Base-by-base conservation (phyloP, 2,888 invertebrate species). In the Dilophus febrilis region DNA sequence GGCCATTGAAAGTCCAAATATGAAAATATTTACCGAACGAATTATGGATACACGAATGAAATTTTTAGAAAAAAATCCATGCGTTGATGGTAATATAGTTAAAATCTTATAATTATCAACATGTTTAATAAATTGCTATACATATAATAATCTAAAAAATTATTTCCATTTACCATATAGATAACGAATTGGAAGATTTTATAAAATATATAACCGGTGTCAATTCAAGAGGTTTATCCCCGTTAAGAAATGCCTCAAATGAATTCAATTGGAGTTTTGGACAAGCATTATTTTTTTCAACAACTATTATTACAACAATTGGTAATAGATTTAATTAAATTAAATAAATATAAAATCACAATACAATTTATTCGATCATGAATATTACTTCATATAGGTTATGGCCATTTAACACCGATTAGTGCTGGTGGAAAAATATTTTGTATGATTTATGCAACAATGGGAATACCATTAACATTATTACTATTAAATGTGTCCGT, bases 251-350 rank as follows among this genome's bases (percentile, higher is more conserved):
- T 63, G 74, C 74, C 22, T 76, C 79, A 37, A 74, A 75, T 3
- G 83, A 82, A 45, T 78, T 83, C 11, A 86, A 86, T 61, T 90
- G 88, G 90, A 83, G 81, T 57, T 87, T 88, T 56, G 87, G 86
- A 17, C 86, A 87, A 58, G 81, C 87, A 0, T 62, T 90, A 40
- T 88, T 90, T 67, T 90, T 90, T 60, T 78, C 86, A 1, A 78
- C 80, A 37, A 87, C 87, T 1, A 78, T 88, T 8, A 74, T 90
- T 44, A 88, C 86, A n/a, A 90, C 88, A 37, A 87, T 88, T 47
- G 84, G 83, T 81, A 60, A 26, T 17, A 27, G 13, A 11, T 17
- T n/a, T n/a, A n/a, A n/a, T 27, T 27, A 27, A 8, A 27, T 27
- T 27, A 6, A 27, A 27, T 27, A 10, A 27, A 30, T 30, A 22